Base-by-base conservation (phyloP, 2,888 invertebrate species). In the Drosophila quinaria region DNA sequence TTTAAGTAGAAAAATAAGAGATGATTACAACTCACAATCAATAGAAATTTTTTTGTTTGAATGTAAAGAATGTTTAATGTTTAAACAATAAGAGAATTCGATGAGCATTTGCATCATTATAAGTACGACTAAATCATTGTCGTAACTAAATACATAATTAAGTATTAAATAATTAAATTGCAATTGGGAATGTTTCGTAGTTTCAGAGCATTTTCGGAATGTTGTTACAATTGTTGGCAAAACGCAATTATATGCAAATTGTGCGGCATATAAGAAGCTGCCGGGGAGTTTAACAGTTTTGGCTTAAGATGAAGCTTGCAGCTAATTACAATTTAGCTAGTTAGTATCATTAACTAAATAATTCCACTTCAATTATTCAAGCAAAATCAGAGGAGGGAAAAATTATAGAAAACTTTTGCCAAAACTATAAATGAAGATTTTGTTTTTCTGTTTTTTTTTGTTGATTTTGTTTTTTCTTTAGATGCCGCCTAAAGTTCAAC, bases 401-500 rank as follows among this genome's bases (percentile, higher is more conserved):
- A 22, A 33, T 4, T 19, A 10, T 13, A 31, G 17, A 35, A 17
- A 31, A n/a, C 29, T 41, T 56, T 35, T 46, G 46, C 46, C 56
- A 56, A 56, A 56, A 56, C 44, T 44, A 35, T 13, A 56, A 55
- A 41, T 55, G 15, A 29, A 15, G 25, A 31, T 42, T 19, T 19
- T 10, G n/a, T 42, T 42, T 5, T 17, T 39, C 11, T 39, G 3
- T 33, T 15, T 2, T 22, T 22, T 22, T 15, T 10, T 44, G 3
- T 33, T 15, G 1, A 15, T 22, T 22, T 15, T 10, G 33, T 55
- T 3, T 5, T 22, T 15, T 10, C 19, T 8, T 19, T 13, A 13
- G 25, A 6, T 35, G 35, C 11, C 33, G 49, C 17, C 91, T 92
- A 93, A 31, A 93, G 87, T 69, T 93, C 93, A 17, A 91, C 89